phyloP scores from a whole-genome alignment of 2,888 invertebrate species.

The Poecilobothrus nobilitatus region DNA sequence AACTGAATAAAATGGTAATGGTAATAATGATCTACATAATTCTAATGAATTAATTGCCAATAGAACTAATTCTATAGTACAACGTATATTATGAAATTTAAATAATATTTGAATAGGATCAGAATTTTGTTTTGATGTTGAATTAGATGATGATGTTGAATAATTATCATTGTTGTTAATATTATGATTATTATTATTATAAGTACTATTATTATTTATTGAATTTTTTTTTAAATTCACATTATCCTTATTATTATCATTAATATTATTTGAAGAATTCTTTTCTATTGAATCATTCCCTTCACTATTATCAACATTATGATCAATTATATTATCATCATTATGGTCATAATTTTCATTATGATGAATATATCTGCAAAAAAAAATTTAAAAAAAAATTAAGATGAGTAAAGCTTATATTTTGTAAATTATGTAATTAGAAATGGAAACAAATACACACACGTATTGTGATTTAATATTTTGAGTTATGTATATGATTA shows the following conservation, averaged over 20 bases:
- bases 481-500: too few relatives aligned
- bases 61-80: conserved; percentile 34
- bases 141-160: not conserved
- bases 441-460: too few relatives aligned
- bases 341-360: not conserved
- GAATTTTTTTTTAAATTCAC: not conserved
- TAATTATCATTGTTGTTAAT: not conserved
- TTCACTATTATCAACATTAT: not conserved
- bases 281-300: not conserved
- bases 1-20: conserved; percentile 22
- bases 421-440: too few relatives aligned
- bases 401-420: too few relatives aligned
- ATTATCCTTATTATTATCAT: not conserved
- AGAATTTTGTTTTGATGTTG: not conserved
- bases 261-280: not conserved
- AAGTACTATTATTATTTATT: not conserved
- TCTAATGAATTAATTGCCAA: conserved; percentile 38
- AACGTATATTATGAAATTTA: conserved; percentile 41
- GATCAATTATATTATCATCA: not conserved
- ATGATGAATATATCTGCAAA: not conserved
- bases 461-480: too few relatives aligned
- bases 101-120: conserved; percentile 26
- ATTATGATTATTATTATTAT: not conserved
- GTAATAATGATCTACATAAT: conserved; percentile 35
- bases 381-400: not conserved